Evolutionary conservation across 2,113 vertebrate species (phyloP), one percentile per base, ranked within the genome.

Genomic region (Psittacula cyanocephala): DNA sequence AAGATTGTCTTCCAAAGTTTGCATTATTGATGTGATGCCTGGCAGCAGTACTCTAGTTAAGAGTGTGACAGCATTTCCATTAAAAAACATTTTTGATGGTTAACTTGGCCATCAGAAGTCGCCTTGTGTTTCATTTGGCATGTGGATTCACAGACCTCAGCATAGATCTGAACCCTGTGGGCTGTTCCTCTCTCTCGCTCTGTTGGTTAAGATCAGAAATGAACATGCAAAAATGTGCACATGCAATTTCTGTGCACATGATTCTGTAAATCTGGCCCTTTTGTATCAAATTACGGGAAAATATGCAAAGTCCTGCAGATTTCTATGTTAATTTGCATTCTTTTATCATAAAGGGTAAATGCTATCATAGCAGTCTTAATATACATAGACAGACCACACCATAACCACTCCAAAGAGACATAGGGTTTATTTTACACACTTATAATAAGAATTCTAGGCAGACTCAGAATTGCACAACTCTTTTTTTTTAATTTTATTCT

Each of bases 21-120:
- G 96, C 95, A 96, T 96, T 96, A 97, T 97, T 96, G 95, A 97
- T 97, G 94, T 77, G 92, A 88, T 85, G 93, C 84, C 94, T 97
- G 95, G 94, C 95, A 97, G 88, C 65, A 71, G 82, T 82, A 91
- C 68, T 70, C 31, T 49, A 19, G 80, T 92, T 95, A 91, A 94
- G 84, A 92, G 46, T 94, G 91, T 93, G 93, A 93, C 91, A 89
- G 76, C 81, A 84, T 80, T 72, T 77, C 84, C 72, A 87, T 84
- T 91, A 88, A 82, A 94, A 95, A 91, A 59, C 81, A 57, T 81
- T 94, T 97, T 85, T 97, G 95, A 84, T 89, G 72, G 81, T 81
- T 85, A 94, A 85, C 27, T 53, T 84, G 83, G 83, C 96, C 95
- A 87, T 91, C 74, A 82, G 70, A 93, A 93, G 78, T 92, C 22